Evolutionary conservation across 2,113 vertebrate species (phyloP).

Genomic region (Sapajus apella): DNA sequence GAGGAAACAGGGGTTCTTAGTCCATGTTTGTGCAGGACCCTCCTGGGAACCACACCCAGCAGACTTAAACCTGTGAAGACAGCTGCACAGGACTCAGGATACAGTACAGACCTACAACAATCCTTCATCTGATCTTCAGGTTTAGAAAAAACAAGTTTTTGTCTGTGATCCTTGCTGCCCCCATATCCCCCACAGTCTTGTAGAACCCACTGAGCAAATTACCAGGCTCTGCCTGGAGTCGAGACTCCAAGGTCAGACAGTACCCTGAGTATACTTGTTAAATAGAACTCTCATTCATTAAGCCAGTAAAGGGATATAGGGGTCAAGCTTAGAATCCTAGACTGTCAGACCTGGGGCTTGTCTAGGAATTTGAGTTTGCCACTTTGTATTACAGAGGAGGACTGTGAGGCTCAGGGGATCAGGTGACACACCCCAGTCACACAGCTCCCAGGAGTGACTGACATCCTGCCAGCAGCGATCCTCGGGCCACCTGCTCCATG

Average conservation of each 20-base stretch:
- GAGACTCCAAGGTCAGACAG: neutral
- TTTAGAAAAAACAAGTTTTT: conserved; percentile 3
- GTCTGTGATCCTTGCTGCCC: neutral
- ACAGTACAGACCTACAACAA: accelerated
- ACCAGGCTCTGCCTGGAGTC: neutral
- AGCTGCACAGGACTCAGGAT: neutral
- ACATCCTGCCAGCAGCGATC: no score
- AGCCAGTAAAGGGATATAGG: neutral
- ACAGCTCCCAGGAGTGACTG: neutral
- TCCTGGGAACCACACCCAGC: conserved; percentile 16
- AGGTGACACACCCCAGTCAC: neutral
- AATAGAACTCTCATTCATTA: neutral
- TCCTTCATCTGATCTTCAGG: neutral
- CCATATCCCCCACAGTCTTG: neutral
- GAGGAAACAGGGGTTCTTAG: neutral
- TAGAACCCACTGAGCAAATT: neutral
- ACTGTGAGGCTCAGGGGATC: neutral
- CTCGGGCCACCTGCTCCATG: neutral
- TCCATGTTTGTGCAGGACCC: conserved; percentile 37
- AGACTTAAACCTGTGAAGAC: neutral
- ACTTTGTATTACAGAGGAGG: neutral
- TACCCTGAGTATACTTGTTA: neutral
- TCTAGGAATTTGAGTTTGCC: neutral
- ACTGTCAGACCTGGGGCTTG: neutral
- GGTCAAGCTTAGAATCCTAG: neutral